Conservation (phyloP, 2,888 invertebrate genomes). For the Imbricaverruca yamaguchii region DNA sequence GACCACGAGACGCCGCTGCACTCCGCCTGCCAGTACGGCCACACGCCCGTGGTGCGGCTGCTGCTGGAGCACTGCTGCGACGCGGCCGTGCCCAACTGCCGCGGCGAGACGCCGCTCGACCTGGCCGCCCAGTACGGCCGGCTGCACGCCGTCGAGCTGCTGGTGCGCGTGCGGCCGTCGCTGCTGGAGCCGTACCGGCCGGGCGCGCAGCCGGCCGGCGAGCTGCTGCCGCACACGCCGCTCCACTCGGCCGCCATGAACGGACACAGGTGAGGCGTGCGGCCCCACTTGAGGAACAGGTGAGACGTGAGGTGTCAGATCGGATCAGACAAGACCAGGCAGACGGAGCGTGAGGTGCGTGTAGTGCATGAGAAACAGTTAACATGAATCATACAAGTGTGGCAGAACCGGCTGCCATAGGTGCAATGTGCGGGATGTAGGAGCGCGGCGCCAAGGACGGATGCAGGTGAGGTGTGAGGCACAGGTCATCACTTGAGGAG, state of each 20-base stretch:
- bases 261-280: conserved; percentile 67
- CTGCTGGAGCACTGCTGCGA: conserved; percentile 78
- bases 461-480: too few species aligned
- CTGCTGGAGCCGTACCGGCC: conserved; percentile 53
- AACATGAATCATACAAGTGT: too few species aligned
- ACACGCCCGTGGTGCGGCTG: conserved; percentile 72
- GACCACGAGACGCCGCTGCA: conserved; percentile 84
- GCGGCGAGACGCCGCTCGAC: conserved; percentile 86
- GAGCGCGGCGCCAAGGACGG: too few species aligned
- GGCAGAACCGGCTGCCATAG: too few species aligned
- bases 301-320: too few species aligned
- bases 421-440: too few species aligned
- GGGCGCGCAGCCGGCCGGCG: conserved; percentile 35
- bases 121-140: conserved; percentile 71
- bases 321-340: too few species aligned
- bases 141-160: conserved; percentile 71
- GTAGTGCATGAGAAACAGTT: too few species aligned
- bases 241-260: conserved; percentile 89
- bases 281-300: too few species aligned
- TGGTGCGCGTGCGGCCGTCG: conserved; percentile 75
- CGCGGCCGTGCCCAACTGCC: conserved; percentile 74
- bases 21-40: conserved; percentile 88
- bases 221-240: conserved; percentile 67
- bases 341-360: too few species aligned
- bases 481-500: too few species aligned